Evolutionary conservation across 2,888 invertebrate species (phyloP).

Genomic region (Colostygia pectinataria): DNA sequence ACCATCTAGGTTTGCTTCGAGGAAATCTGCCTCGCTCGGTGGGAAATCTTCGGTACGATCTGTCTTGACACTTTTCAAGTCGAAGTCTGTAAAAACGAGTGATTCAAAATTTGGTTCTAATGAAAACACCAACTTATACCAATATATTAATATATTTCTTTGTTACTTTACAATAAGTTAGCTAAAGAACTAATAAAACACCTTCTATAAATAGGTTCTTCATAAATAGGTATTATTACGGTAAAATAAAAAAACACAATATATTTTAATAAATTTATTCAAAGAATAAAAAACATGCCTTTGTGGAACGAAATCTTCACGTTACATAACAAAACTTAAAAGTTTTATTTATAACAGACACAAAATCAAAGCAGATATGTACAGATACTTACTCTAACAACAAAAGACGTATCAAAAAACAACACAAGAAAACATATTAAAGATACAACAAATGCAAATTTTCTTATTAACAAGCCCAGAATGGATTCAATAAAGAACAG

Average conservation of each 20-base stretch:
- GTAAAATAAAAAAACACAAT: neutral
- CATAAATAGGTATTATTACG: neutral
- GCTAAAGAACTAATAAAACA: too few relatives aligned
- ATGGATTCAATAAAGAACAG: neutral
- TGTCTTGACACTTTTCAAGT: constrained; percentile 18
- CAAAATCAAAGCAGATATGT: neutral
- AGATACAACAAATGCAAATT: constrained; percentile 6
- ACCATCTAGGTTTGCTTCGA: constrained; percentile 32
- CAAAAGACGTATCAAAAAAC: neutral
- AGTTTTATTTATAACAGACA: neutral
- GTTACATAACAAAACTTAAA: constrained; percentile 2
- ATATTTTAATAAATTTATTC: constrained; percentile 12
- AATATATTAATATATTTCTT: too few relatives aligned
- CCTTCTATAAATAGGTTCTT: too few relatives aligned
- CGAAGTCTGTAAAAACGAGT: constrained; percentile 14
- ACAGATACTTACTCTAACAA: too few relatives aligned
- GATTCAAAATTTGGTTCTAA: neutral
- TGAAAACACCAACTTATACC: neutral
- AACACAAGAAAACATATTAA: neutral
- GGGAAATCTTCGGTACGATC: constrained; percentile 21
- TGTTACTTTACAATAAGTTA: too few relatives aligned
- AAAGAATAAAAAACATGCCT: constrained; percentile 18
- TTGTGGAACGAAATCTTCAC: constrained; percentile 1
- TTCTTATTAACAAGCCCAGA: constrained; percentile 2
- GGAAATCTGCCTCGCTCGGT: constrained; percentile 30